Conservation (phyloP, 2,797 vertebrate genomes). For the Enteromius thamalakanensis region DNA sequence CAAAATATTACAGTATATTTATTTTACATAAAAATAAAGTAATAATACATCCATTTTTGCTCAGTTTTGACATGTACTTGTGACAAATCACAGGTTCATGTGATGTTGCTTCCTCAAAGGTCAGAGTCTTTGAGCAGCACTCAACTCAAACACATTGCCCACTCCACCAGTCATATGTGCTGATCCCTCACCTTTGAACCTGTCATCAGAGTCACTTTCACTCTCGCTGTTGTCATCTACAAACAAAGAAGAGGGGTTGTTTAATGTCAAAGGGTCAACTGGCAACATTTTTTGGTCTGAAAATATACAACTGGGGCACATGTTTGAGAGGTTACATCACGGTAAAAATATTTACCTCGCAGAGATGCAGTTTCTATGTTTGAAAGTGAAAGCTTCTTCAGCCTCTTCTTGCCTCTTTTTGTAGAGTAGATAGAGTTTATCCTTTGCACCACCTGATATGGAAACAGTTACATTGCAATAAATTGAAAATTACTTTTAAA, state of each 20-base stretch:
- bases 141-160: conserved; percentile 26
- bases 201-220: conserved; percentile 99
- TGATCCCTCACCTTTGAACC: conserved; percentile 94
- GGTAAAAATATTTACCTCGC: conserved; percentile 82
- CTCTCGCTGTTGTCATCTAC: conserved; percentile 99
- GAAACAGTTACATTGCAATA: not conserved
- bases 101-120: conserved; percentile 26
- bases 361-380: conserved; percentile 92
- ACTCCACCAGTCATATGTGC: conserved; percentile 35
- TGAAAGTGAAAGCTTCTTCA: conserved; percentile 94
- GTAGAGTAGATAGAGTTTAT: conserved; percentile 98
- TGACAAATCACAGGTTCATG: conserved; percentile 42
- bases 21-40: not conserved
- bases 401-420: conserved; percentile 97
- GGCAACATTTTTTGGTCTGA: conserved; percentile 59
- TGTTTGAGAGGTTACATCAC: conserved; percentile 57
- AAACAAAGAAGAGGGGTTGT: conserved; percentile 70
- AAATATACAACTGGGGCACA: conserved; percentile 39
- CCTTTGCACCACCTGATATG: conserved; percentile 91
- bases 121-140: conserved; percentile 16
- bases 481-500: conserved; percentile 10
- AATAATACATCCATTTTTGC: not conserved
- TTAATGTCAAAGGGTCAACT: conserved; percentile 62
- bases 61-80: conserved; percentile 21
- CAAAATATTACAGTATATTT: not conserved